phyloP scores from a whole-genome alignment of 2,797 vertebrate species.

The Xenops minutus region DNA sequence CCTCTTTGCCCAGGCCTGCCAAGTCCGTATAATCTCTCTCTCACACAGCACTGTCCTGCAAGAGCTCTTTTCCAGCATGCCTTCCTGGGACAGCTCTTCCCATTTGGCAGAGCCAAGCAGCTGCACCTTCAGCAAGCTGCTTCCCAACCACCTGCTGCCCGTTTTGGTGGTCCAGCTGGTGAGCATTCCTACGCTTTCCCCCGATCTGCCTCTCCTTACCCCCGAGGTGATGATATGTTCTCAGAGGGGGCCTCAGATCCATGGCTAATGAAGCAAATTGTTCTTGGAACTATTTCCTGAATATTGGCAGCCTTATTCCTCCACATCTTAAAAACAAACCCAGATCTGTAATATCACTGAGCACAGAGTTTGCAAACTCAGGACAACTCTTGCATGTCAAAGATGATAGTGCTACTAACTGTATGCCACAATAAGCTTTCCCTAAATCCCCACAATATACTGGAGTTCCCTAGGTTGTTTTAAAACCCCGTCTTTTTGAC shows the following conservation, averaged over 20 bases:
- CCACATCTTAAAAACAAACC: background rate
- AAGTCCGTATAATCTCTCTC: background rate
- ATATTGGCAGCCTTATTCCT: background rate
- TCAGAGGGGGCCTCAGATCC: background rate
- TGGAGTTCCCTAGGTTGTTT: background rate
- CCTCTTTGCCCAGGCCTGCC: accelerated
- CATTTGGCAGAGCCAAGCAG: background rate
- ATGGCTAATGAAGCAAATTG: constrained; percentile 15
- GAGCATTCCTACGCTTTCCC: background rate
- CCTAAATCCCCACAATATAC: background rate
- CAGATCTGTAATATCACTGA: background rate
- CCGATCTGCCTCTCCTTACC: background rate
- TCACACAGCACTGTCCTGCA: accelerated
- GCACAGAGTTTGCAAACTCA: background rate
- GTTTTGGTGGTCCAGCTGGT: constrained; percentile 51
- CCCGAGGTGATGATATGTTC: background rate
- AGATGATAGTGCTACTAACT: background rate
- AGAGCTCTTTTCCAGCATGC: background rate
- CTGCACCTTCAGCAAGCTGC: background rate
- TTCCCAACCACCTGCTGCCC: background rate
- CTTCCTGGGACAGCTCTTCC: background rate
- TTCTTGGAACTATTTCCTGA: background rate
- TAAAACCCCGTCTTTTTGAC: background rate
- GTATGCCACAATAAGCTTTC: accelerated
- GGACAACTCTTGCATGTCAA: accelerated